phyloP scores from a whole-genome alignment of 2,888 invertebrate species.

The Lasioglossum villosulum region DNA sequence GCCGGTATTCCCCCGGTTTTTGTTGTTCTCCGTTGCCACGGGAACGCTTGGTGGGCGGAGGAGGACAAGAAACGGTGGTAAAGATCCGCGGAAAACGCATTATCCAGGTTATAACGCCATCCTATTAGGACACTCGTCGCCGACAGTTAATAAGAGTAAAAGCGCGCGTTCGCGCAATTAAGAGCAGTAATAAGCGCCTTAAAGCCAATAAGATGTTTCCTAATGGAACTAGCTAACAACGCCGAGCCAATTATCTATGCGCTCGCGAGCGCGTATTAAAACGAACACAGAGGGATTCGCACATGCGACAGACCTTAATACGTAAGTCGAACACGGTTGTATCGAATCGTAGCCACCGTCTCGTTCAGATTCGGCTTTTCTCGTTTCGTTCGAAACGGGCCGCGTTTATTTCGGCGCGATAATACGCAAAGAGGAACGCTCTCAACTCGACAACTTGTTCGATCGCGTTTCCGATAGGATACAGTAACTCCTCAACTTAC shows the following conservation, averaged over 20 bases:
- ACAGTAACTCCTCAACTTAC: no score
- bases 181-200: constrained; percentile 82
- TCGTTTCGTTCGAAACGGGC: background rate
- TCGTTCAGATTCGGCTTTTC: constrained; percentile 23
- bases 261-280: constrained; percentile 66
- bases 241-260: constrained; percentile 80
- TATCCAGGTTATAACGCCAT: constrained; percentile 71
- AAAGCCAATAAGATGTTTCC: constrained; percentile 83
- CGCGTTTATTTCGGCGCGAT: constrained; percentile 14
- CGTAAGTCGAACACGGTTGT: constrained; percentile 33
- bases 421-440: background rate
- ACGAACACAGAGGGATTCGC: constrained; percentile 53
- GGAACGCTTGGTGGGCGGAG: background rate
- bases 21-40: background rate
- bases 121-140: constrained; percentile 76
- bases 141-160: constrained; percentile 80
- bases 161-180: constrained; percentile 80
- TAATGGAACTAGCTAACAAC: constrained; percentile 82
- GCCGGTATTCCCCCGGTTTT: background rate
- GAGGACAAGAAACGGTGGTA: constrained; percentile 41
- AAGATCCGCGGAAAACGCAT: constrained; percentile 71
- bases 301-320: constrained; percentile 52
- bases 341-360: constrained; percentile 44
- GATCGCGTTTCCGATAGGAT: background rate
- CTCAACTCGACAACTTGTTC: background rate